A percentile compares a stretch with the other conserved stretches of the same genome.
Evolutionary conservation across 2,888 invertebrate species (phyloP).

Genomic region (Thereva unica): DNA sequence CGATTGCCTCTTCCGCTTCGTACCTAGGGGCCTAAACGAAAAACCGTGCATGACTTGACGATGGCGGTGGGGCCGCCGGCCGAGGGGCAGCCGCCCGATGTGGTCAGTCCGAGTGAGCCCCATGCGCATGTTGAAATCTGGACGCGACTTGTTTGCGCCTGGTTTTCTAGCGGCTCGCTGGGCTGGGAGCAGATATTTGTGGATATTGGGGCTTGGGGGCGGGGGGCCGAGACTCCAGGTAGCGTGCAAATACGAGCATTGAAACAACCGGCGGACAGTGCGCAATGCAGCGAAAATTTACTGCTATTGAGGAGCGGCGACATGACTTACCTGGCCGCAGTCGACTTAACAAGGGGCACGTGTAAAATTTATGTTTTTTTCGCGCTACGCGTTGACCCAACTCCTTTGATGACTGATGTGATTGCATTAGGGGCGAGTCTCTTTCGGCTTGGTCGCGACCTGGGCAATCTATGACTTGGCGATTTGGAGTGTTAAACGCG

Average conservation of each 20-base stretch:
- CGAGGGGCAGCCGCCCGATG: no score
- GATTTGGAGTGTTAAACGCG: no score
- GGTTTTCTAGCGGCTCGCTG: slow-evolving; percentile 11
- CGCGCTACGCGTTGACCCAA: slow-evolving; percentile 25
- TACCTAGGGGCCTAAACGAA: no score
- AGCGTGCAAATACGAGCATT: not conserved
- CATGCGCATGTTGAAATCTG: slow-evolving; percentile 14
- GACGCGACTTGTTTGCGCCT: slow-evolving; percentile 21
- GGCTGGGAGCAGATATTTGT: not conserved
- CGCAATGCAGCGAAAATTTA: slow-evolving; percentile 34
- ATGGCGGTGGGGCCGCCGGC: no score
- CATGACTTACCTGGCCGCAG: slow-evolving; percentile 38
- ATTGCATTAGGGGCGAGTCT: slow-evolving; percentile 11
- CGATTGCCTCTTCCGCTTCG: slow-evolving; percentile 17
- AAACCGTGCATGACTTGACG: no score
- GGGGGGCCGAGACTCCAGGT: not conserved
- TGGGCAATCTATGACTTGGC: no score
- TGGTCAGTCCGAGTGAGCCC: no score
- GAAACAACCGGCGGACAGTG: slow-evolving; percentile 9
- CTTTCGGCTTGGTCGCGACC: not conserved
- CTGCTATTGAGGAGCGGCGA: slow-evolving; percentile 34
- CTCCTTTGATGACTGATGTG: slow-evolving; percentile 20
- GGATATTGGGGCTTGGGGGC: not conserved
- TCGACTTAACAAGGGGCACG: slow-evolving; percentile 37
- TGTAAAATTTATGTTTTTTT: slow-evolving; percentile 34